Conservation (phyloP, 2,888 invertebrate species). For the Meloe dianella region DNA sequence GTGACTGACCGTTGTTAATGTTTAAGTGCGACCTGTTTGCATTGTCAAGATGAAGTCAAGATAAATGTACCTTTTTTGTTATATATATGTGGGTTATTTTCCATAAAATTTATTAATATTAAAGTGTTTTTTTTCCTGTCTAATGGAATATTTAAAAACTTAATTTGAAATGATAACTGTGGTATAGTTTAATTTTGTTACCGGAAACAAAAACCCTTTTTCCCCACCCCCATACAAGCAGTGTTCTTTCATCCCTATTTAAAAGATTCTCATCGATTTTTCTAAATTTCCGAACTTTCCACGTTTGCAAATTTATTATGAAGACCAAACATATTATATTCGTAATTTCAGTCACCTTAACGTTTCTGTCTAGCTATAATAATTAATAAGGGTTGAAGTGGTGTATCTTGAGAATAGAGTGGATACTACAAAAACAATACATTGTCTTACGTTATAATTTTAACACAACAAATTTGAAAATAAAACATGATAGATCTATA, state of each 20-base stretch:
- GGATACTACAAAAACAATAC: not conserved
- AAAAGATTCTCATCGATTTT: too few species aligned
- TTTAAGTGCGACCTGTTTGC: not conserved
- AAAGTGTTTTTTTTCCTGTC: not conserved
- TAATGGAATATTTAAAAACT: not conserved
- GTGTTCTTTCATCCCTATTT: too few species aligned
- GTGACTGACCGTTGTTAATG: slow-evolving; percentile 9
- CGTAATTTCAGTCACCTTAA: too few species aligned
- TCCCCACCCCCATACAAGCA: too few species aligned
- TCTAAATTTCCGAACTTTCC: too few species aligned
- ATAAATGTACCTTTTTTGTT: not conserved
- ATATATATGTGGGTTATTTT: too few species aligned
- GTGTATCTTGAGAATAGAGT: not conserved
- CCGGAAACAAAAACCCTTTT: too few species aligned
- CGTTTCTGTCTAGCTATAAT: too few species aligned
- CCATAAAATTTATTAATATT: too few species aligned
- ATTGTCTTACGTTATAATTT: not conserved
- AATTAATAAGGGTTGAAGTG: not conserved
- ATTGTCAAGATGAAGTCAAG: slow-evolving; percentile 7
- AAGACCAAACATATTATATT: too few species aligned
- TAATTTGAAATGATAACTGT: not conserved
- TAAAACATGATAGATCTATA: not conserved
- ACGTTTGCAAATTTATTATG: too few species aligned
- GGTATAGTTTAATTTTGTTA: too few species aligned
- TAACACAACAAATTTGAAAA: not conserved